phyloP scores from a whole-genome alignment of 1,140 invertebrate species.

The Lineus longissimus region DNA sequence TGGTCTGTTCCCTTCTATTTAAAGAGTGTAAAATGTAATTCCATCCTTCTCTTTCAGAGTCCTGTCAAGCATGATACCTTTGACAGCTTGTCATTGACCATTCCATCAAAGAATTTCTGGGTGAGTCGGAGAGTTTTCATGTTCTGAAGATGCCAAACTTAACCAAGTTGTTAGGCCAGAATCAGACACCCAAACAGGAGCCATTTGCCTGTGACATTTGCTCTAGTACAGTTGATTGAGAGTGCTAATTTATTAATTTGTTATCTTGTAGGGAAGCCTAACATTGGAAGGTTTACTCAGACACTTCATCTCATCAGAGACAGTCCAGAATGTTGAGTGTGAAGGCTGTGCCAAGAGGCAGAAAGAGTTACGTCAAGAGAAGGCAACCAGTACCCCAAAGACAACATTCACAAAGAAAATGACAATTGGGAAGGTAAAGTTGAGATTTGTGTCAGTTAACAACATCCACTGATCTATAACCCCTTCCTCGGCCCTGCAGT shows the following conservation, averaged over 20 bases:
- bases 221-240: too few relatives aligned
- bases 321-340: conserved; percentile 79
- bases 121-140: conserved; percentile 31
- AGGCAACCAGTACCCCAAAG: conserved; percentile 12
- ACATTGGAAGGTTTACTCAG: conserved; percentile 68
- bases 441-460: too few relatives aligned
- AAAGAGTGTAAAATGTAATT: too few relatives aligned
- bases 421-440: conserved; percentile 75
- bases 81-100: conserved; percentile 75
- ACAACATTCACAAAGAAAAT: conserved; percentile 63
- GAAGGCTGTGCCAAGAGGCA: conserved; percentile 63
- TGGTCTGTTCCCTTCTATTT: too few relatives aligned
- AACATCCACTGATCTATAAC: too few relatives aligned
- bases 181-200: too few relatives aligned
- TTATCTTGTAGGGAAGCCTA: conserved; percentile 55
- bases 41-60: conserved; percentile 59
- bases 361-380: neutral
- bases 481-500: neutral
- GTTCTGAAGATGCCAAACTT: neutral
- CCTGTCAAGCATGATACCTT: conserved; percentile 84
- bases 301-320: conserved; percentile 77
- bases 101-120: conserved; percentile 59
- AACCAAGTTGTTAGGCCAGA: too few relatives aligned
- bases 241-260: conserved; percentile 32
- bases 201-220: too few relatives aligned